These are phyloP conservation scores for Eriosoma lanigerum DNA, from an alignment of 1,140 invertebrate genomes.

Conservation along the genomic window DNA sequence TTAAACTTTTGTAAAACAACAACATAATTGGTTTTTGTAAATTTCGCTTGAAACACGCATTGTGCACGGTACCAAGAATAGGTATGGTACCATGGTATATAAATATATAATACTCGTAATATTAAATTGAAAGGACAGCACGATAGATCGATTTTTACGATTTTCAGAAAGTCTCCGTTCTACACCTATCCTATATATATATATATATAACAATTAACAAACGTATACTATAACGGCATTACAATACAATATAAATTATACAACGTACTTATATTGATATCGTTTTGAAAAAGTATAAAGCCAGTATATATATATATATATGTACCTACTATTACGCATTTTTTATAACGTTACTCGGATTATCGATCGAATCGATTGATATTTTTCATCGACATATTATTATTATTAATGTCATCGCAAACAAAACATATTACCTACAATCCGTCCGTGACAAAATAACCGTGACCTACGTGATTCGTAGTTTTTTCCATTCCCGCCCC, in stretches of 20 bases:
- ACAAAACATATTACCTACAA: slow-evolving; percentile 10
- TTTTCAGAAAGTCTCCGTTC: slow-evolving; percentile 1
- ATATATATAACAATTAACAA: too few relatives aligned
- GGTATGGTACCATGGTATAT: too few relatives aligned
- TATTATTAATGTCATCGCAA: slow-evolving; percentile 13
- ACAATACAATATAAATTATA: too few relatives aligned
- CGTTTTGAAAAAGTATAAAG: not conserved
- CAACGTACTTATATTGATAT: too few relatives aligned
- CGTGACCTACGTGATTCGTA: slow-evolving; percentile 39
- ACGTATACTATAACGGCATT: slow-evolving; percentile 10
- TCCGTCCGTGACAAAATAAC: slow-evolving; percentile 27
- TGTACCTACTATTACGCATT: too few relatives aligned
- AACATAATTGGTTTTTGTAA: not conserved
- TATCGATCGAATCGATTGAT: slow-evolving; percentile 24
- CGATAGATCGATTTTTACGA: not conserved
- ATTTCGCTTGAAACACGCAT: not conserved
- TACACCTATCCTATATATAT: not conserved
- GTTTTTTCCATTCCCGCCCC: not conserved
- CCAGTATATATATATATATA: not conserved
- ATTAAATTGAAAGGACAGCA: too few relatives aligned
- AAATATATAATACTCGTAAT: too few relatives aligned
- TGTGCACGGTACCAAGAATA: not conserved
- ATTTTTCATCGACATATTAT: slow-evolving; percentile 5
- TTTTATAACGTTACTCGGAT: slow-evolving; percentile 11
- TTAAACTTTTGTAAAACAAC: not conserved